A percentile compares a stretch with the other conserved stretches of the same genome.
Conservation (phyloP, 2,113 vertebrate species). For the Cynoglossus semilaevis region DNA sequence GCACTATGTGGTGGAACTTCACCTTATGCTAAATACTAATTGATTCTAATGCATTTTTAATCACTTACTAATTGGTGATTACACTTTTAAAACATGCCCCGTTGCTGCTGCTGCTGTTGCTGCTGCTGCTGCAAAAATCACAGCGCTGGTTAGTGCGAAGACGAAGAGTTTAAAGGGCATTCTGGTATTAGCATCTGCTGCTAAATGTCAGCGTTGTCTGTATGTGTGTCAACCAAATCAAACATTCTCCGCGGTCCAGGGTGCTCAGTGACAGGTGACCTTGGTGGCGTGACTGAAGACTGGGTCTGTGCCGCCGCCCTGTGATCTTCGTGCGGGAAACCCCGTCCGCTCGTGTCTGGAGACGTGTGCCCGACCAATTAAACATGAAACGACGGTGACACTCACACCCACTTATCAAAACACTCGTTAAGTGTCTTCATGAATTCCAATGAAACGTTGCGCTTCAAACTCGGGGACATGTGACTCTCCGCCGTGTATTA, state of each 20-base stretch:
- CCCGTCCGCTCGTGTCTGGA: constrained; percentile 63
- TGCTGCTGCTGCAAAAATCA: constrained; percentile 46
- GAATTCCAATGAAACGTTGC: constrained; percentile 67
- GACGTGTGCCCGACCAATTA: constrained; percentile 66
- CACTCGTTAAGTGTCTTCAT: constrained; percentile 60
- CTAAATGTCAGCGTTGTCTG: constrained; percentile 78
- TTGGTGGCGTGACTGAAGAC: constrained; percentile 73
- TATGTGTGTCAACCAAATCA: constrained; percentile 75
- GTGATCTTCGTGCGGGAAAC: constrained; percentile 68
- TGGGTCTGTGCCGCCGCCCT: constrained; percentile 62
- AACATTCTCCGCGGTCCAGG: constrained; percentile 69
- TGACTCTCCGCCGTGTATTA: constrained; percentile 31
- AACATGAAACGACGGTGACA: constrained; percentile 70
- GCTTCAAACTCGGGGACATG: constrained; percentile 38
- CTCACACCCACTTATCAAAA: constrained; percentile 68
- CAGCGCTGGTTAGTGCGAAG: constrained; percentile 40
- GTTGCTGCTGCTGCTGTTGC: constrained; percentile 38
- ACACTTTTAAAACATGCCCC: constrained; percentile 55
- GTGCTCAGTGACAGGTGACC: constrained; percentile 75
- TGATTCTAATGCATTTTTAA: constrained; percentile 74
- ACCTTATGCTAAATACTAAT: constrained; percentile 70
- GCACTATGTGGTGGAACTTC: constrained; percentile 51
- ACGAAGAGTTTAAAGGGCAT: constrained; percentile 73
- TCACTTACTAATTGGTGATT: constrained; percentile 66
- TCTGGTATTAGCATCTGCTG: constrained; percentile 60